Conservation (phyloP, 2,888 invertebrate genomes). For the Meghimatium bilineatum region DNA sequence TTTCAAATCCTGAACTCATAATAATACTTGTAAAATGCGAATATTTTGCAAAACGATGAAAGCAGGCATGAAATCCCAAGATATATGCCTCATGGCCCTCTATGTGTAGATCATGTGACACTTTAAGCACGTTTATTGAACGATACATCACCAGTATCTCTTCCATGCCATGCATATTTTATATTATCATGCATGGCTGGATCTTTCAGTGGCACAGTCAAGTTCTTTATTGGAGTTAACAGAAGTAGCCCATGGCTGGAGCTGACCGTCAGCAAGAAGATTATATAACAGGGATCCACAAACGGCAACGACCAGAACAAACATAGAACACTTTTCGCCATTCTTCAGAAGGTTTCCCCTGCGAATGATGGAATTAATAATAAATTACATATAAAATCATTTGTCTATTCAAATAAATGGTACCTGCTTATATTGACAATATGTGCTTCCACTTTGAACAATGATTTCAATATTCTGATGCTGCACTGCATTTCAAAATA, state of each 20-base stretch:
- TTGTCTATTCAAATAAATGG: too few relatives aligned
- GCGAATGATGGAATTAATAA: slow-evolving; percentile 15
- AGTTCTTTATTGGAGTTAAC: background rate
- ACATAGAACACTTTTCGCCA: slow-evolving; percentile 63
- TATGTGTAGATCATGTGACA: background rate
- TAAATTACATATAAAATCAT: too few relatives aligned
- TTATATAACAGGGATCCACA: slow-evolving; percentile 56
- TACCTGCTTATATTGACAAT: too few relatives aligned
- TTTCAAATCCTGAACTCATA: too few relatives aligned
- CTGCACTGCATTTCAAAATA: too few relatives aligned
- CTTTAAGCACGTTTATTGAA: background rate
- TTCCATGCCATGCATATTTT: background rate
- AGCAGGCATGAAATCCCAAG: too few relatives aligned
- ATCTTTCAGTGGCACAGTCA: background rate
- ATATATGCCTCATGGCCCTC: background rate
- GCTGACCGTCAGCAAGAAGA: slow-evolving; percentile 58
- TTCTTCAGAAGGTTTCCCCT: slow-evolving; percentile 61
- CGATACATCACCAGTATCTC: background rate
- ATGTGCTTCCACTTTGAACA: too few relatives aligned
- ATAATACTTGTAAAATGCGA: too few relatives aligned
- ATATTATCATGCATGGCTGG: background rate
- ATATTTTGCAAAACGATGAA: too few relatives aligned
- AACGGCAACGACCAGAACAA: slow-evolving; percentile 57
- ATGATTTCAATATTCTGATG: too few relatives aligned
- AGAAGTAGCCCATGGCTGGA: slow-evolving; percentile 51